Conservation (phyloP, 2,113 vertebrate genomes). For the Parotia lawesii region DNA sequence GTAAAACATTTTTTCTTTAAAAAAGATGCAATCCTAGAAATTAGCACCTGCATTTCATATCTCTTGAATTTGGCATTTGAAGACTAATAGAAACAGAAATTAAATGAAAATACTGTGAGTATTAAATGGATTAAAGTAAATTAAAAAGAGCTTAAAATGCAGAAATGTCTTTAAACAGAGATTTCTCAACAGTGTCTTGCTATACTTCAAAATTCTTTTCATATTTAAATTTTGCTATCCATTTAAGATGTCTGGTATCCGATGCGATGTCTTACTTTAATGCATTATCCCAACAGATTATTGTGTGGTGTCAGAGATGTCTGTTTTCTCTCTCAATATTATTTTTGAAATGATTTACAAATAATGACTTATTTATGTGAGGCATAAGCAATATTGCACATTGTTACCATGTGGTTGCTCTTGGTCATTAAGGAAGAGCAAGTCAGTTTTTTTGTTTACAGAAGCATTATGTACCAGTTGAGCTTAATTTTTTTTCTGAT, state of each 20-base stretch:
- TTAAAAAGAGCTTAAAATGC: not conserved
- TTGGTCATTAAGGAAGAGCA: not conserved
- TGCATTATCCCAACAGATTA: not conserved
- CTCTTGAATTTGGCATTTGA: constrained; percentile 19
- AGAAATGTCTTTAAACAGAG: constrained; percentile 12
- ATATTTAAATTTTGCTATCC: constrained; percentile 42
- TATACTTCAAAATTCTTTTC: constrained; percentile 31
- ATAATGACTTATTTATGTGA: not conserved
- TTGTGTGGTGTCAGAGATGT: not conserved
- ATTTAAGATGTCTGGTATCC: not conserved
- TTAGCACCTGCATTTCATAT: not conserved
- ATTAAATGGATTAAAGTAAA: not conserved
- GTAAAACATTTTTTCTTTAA: not conserved
- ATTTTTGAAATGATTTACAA: not conserved
- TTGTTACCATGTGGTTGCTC: not conserved
- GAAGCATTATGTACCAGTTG: not conserved
- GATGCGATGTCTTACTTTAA: not conserved
- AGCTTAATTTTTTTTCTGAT: not conserved
- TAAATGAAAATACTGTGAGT: not conserved
- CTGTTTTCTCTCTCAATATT: not conserved
- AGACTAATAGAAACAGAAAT: not conserved
- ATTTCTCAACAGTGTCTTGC: not conserved
- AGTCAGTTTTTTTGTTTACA: not conserved
- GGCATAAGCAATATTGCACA: not conserved
- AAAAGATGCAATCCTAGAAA: not conserved